These are phyloP conservation scores for Graptemys geographica DNA, from an alignment of 2,797 vertebrate species.

Conservation along the genomic window DNA sequence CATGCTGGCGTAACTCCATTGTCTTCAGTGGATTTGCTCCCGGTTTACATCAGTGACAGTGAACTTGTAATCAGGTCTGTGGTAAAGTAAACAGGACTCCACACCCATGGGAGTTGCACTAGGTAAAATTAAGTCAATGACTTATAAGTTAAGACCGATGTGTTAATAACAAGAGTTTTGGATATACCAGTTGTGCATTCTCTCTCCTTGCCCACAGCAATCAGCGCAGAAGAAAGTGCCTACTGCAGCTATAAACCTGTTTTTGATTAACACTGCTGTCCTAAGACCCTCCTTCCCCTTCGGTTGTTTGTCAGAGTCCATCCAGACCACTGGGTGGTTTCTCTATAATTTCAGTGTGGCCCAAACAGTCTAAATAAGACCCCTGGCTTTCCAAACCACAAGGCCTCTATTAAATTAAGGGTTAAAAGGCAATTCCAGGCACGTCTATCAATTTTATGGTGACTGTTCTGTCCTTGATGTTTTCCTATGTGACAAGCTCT, in stretches of 20 bases:
- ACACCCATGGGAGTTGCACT: not conserved
- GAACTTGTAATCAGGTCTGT: rapidly evolving
- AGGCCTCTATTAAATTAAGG: constrained; percentile 37
- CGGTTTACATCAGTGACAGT: rapidly evolving
- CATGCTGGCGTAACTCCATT: rapidly evolving
- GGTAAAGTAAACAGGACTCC: not conserved
- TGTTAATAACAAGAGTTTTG: rapidly evolving
- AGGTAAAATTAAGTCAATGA: not conserved
- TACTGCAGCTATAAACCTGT: not conserved
- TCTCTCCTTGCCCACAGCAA: not conserved
- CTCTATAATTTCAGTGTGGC: constrained; percentile 29
- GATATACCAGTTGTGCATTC: rapidly evolving
- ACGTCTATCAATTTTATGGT: constrained; percentile 45
- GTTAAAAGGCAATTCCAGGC: constrained; percentile 56
- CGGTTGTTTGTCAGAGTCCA: not conserved
- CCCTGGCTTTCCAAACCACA: constrained; percentile 37
- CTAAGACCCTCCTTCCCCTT: not conserved
- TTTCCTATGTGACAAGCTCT: not conserved
- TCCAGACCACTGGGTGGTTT: not conserved
- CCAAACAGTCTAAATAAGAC: constrained; percentile 8
- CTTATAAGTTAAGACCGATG: not conserved
- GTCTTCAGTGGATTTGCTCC: not conserved
- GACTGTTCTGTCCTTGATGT: constrained; percentile 35
- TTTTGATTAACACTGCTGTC: not conserved
- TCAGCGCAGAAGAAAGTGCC: rapidly evolving